phyloP scores from a whole-genome alignment of 2,797 vertebrate genomes.

The Perodicticus potto region DNA sequence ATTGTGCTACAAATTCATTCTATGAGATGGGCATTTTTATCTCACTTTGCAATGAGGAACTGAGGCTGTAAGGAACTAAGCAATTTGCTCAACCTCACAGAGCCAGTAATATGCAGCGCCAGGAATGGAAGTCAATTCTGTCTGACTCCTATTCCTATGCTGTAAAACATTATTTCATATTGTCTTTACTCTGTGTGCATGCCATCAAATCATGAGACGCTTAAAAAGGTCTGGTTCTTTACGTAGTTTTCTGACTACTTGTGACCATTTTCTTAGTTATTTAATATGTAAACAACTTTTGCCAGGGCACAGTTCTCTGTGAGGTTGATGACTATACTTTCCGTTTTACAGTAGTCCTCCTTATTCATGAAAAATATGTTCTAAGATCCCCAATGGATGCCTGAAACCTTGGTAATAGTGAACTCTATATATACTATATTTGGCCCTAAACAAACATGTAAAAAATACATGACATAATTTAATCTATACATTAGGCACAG shows the following conservation, averaged over 20 bases:
- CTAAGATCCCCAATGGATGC: background rate
- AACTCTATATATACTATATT: background rate
- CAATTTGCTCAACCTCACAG: background rate
- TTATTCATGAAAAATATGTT: background rate
- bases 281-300: background rate
- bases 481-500: background rate
- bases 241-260: conserved; percentile 28
- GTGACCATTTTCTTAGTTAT: conserved; percentile 23
- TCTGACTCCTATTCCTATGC: background rate
- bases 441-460: background rate
- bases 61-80: background rate
- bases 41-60: background rate
- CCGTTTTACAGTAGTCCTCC: background rate
- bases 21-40: background rate
- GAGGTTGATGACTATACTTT: background rate
- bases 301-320: background rate
- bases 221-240: background rate
- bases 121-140: background rate
- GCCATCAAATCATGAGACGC: background rate
- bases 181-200: background rate
- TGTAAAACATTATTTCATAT: background rate
- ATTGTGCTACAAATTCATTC: background rate
- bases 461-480: background rate
- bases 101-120: background rate
- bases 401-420: background rate